Evolutionary conservation across 2,797 vertebrate species (phyloP), one percentile per base, ranked within the genome.

Genomic region (Poeciliopsis paucimaculata): DNA sequence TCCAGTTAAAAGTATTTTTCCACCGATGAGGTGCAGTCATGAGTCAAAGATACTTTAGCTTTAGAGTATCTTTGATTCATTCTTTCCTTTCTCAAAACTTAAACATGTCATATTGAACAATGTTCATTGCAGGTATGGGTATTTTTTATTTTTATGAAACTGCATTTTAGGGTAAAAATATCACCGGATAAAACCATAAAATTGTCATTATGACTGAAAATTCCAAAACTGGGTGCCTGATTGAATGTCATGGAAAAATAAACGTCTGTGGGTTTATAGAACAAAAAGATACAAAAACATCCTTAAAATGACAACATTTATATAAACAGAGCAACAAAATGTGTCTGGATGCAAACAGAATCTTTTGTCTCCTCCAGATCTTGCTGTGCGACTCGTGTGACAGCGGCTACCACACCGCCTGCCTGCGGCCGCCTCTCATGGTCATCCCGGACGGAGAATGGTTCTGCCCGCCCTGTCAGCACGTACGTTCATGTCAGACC

Each of bases 401-500:
- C 93, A 98, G 95, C 0, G 98, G 98, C 18, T 99, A 99, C 91
- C 98, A 99, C 88, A 99, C 98, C 0, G 98, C 98, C 68, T 99
- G 98, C 78, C 96, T 99, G 75, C 96, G 98, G n/a, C 98, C 98
- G 13, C 98, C 98, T 0, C 93, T 99, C 93, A 99, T 99, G 98
- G 95, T 99, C 86, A 99, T 99, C 91, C 98, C 98, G 0, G 98
- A 99, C 0, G 98, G 98, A 87, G 98, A 99, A 62, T 99, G 98
- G 98, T 99, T 98, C 94, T 99, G 98, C 87, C 97, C 98, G 0
- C 98, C 98, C 18, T 99, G 98, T 88, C 98, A 99, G 82, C 98
- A 99, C 11, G 98, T 99, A 97, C 0, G 95, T 91, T 77, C 16
- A 41, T 1, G 68, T 26, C 62, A 2, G 9, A 66, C 45, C 2